Evolutionary conservation across 2,797 vertebrate species (phyloP), one percentile per base, ranked within the genome.

Genomic region (Telmatherina bonti): DNA sequence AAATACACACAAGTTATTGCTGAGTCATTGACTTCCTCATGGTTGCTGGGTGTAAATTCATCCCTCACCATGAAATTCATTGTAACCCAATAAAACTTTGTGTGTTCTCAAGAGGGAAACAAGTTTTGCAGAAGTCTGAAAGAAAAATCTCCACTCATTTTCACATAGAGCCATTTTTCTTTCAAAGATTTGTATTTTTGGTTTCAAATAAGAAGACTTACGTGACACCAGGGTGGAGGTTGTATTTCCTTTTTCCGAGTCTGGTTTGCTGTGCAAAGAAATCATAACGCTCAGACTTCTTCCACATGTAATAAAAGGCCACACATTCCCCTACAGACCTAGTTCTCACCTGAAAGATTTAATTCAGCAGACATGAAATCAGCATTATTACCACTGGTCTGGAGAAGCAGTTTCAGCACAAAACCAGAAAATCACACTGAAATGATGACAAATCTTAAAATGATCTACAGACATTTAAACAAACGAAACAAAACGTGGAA

Each of bases 291-390:
- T 99, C 98, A 2, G 98, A 99, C 88, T 99, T 99, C 90, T 98
- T 99, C 97, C 97, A 97, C 96, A 98, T 98, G 91, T 97, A 99
- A 92, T 97, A 99, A 91, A 99, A 99, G 33, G 97, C 97, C 87
- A 99, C 97, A 92, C 98, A 99, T 87, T 99, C 98, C 85, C 96
- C 96, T 90, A 99, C 97, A 54, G 97, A 98, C 87, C 96, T 95
- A 81, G 96, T 96, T 94, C 96, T 96, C 81, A 99, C 98, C 98
- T 99, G 76, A 90, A 91, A 91, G 92, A 91, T 92, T 92, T 93
- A 90, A 94, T 92, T 92, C 89, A 93, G 90, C 90, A 94, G 85
- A 92, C 90, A 93, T 86, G 88, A 93, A 91, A 93, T 81, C 57
- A 81, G 70, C 81, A 91, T 91, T 93, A 91, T 91, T 92, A 91